Base-by-base conservation (phyloP, 2,888 invertebrate species). In the Sarcophaga subvicina region DNA sequence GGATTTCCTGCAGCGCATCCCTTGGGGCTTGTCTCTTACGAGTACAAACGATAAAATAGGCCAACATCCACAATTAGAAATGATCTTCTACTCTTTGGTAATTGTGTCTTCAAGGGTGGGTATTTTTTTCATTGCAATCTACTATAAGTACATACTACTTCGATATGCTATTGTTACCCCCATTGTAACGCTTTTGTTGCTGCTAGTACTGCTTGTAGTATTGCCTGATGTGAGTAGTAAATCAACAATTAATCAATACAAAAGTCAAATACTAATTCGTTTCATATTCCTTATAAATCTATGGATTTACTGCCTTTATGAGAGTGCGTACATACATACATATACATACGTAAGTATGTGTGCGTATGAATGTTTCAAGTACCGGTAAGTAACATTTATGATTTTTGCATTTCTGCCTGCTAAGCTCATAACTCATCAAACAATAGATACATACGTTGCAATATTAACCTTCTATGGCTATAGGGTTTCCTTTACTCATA, bases 231-330 rank as follows among this genome's bases (percentile, higher is more conserved):
- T 78, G 62, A 70, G 78, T 59, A 78, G 78, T 87, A 87, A 83
- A 83, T 87, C 86, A 83, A 83, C 86, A 84, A 87, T 83, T 87
- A 87, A 87, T 87, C 86, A 87, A 83, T 83, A 87, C 78, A 71
- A 86, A 81, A 83, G 77, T 75, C 80, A 77, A 86, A 83, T 70
- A 78, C 25, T 83, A 80, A 80, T 83, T 87, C 83, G 80, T 75
- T 80, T 86, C 73, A 66, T 72, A 77, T 80, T 77, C 20, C 71
- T 64, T 66, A 69, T 69, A 76, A 76, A 71, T 62, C 62, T 62
- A 63, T 67, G 54, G 54, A 54, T 14, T 54, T 54, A 54, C 54
- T 14, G 54, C 12, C 54, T 14, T 12, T 17, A 54, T 37, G 37
- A 14, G 27, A 17, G 25, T 60, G 60, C 67, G 67, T 59, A 10